These are phyloP conservation scores for Tribolium freemani DNA, from an alignment of 2,888 invertebrate genomes.

Conservation along the genomic window DNA sequence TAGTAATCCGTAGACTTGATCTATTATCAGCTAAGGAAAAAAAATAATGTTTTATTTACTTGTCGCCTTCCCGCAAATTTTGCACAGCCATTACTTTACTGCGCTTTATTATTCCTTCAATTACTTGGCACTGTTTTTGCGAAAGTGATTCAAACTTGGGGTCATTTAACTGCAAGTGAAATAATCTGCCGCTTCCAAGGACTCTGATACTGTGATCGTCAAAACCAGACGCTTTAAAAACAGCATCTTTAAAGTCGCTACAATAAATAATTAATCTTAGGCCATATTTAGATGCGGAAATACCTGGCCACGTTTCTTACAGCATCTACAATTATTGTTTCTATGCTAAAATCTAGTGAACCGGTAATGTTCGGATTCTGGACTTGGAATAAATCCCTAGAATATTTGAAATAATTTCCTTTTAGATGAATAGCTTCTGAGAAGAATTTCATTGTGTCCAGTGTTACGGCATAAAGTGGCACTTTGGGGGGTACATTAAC, in stretches of 20 bases:
- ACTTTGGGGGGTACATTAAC: not conserved
- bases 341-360: not conserved
- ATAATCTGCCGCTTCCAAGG: constrained; percentile 6
- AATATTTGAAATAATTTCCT: constrained; percentile 22
- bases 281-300: not conserved
- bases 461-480: not conserved
- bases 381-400: constrained; percentile 1
- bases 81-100: not conserved
- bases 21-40: not conserved
- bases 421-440: constrained; percentile 8
- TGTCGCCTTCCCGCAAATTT: constrained; percentile 1
- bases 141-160: constrained; percentile 7
- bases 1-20: not conserved
- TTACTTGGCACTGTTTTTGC: not conserved
- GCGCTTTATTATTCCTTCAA: not conserved
- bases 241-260: not conserved
- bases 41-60: not conserved
- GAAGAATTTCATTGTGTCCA: not conserved
- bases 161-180: not conserved
- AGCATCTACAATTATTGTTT: not conserved
- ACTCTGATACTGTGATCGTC: not conserved
- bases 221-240: not conserved
- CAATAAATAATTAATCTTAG: not conserved
- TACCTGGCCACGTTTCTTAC: not conserved
- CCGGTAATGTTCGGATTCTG: not conserved